Evolutionary conservation across 2,888 invertebrate genomes (phyloP), one percentile per base, ranked within the genome.

Genomic region (Labia minor): DNA sequence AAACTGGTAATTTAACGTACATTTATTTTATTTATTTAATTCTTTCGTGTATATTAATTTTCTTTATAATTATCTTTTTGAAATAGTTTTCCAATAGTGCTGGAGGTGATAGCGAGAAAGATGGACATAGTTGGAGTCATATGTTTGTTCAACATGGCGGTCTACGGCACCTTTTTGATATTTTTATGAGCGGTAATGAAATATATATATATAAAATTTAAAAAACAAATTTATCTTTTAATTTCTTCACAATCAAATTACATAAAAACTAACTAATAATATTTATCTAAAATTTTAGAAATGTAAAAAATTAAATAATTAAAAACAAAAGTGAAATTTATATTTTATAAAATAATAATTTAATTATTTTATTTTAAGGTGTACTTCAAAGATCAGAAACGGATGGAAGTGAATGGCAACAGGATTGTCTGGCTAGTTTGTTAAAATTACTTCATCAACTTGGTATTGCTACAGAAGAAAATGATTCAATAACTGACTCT

Each of bases 321-420:
- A n/a, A n/a, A n/a, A n/a, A n/a, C n/a, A n/a, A n/a, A n/a, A n/a
- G n/a, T n/a, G n/a, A n/a, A n/a, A n/a, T n/a, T n/a, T n/a, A n/a
- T n/a, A n/a, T n/a, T n/a, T n/a, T n/a, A n/a, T n/a, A n/a, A n/a
- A n/a, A n/a, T n/a, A n/a, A n/a, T n/a, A n/a, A n/a, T n/a, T n/a
- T 26, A 49, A 49, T 14, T 49, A 49, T 61, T 69, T 21, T 66
- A n/a, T n/a, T 67, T 62, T 19, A 67, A 85, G 85, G 89, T 61
- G 85, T 86, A 61, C 76, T 92, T 69, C 91, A 92, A 80, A 81
- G 81, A 69, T 76, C 81, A 20, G 83, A 83, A 37, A 86, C 86
- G 20, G 86, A 89, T 66, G 90, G 92, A 71, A 87, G 87, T 72
- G 92, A 95, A 79, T 96, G 96, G 96, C 87, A 94, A 67, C 95